A percentile compares a stretch with the other conserved stretches of the same genome.
Evolutionary conservation across 2,888 invertebrate species (phyloP).

Genomic region (Agriotes lineatus): DNA sequence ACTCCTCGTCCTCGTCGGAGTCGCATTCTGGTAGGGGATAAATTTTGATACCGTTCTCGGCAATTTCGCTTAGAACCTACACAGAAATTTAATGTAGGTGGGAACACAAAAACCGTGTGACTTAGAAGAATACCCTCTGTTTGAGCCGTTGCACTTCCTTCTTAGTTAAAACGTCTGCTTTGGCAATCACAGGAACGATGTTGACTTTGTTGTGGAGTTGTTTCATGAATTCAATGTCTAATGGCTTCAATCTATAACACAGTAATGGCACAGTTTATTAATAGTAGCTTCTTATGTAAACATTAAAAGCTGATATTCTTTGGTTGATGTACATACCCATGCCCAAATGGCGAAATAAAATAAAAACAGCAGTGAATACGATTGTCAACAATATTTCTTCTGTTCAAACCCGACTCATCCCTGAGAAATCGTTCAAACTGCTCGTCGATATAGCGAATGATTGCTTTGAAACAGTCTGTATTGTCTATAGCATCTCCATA

Average conservation of each 20-base stretch:
- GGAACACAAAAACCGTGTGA: too few species aligned
- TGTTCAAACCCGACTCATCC: constrained; percentile 95
- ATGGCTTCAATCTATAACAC: constrained; percentile 81
- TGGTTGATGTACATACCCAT: constrained; percentile 92
- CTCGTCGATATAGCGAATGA: constrained; percentile 97
- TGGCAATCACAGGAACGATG: constrained; percentile 97
- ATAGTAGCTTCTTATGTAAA: too few species aligned
- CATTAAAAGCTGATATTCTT: too few species aligned
- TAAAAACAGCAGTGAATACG: constrained; percentile 98
- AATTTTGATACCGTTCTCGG: constrained; percentile 91
- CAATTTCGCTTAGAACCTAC: constrained; percentile 90
- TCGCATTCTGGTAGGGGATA: constrained; percentile 97
- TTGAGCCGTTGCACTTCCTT: constrained; percentile 91
- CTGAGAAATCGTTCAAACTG: constrained; percentile 93
- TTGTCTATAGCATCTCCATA: constrained; percentile 96
- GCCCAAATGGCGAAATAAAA: constrained; percentile 97
- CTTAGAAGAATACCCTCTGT: constrained; percentile 75
- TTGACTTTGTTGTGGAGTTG: constrained; percentile 95
- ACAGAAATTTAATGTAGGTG: too few species aligned
- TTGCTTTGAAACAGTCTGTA: constrained; percentile 93
- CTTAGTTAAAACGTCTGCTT: constrained; percentile 94
- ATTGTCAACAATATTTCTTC: constrained; percentile 96
- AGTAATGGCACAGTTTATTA: too few species aligned
- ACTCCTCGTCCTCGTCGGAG: constrained; percentile 95
- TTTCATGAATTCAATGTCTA: constrained; percentile 97